These are phyloP conservation scores for Spilosoma lubricipeda DNA, from an alignment of 2,888 invertebrate genomes.

Conservation along the genomic window DNA sequence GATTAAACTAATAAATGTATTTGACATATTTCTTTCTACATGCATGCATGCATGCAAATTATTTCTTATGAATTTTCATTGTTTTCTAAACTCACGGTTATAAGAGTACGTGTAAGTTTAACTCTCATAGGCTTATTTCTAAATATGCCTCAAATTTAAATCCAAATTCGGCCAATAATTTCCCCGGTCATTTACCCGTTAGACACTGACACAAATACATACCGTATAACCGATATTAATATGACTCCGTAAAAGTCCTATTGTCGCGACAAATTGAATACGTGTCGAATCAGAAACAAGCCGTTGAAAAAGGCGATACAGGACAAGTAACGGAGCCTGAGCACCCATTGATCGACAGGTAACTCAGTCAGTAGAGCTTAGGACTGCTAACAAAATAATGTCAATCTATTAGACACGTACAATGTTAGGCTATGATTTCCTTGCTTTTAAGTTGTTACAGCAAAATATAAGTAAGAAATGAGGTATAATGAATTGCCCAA, in stretches of 20 bases:
- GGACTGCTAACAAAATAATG: constrained; percentile 45
- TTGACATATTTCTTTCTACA: too few species aligned
- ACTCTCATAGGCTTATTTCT: constrained; percentile 38
- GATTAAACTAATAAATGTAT: neutral
- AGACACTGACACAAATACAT: constrained; percentile 79
- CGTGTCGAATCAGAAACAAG: constrained; percentile 82
- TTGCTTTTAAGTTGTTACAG: neutral
- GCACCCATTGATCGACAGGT: constrained; percentile 55
- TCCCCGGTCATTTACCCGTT: constrained; percentile 70
- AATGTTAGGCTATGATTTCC: neutral
- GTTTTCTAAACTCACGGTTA: constrained; percentile 30
- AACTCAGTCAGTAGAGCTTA: constrained; percentile 65
- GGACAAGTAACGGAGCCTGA: constrained; percentile 76
- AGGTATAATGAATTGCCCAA: neutral
- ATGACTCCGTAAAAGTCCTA: constrained; percentile 78
- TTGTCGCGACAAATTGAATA: constrained; percentile 75
- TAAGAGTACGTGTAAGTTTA: constrained; percentile 34
- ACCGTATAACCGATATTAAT: constrained; percentile 70
- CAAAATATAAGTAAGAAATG: neutral
- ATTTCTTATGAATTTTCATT: constrained; percentile 32
- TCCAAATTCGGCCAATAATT: constrained; percentile 32
- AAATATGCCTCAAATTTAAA: constrained; percentile 36
- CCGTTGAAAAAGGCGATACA: constrained; percentile 80
- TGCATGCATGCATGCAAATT: too few species aligned
- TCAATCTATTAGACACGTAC: neutral